Evolutionary conservation across 2,797 vertebrate species (phyloP).

Genomic region (Erithacus rubecula): DNA sequence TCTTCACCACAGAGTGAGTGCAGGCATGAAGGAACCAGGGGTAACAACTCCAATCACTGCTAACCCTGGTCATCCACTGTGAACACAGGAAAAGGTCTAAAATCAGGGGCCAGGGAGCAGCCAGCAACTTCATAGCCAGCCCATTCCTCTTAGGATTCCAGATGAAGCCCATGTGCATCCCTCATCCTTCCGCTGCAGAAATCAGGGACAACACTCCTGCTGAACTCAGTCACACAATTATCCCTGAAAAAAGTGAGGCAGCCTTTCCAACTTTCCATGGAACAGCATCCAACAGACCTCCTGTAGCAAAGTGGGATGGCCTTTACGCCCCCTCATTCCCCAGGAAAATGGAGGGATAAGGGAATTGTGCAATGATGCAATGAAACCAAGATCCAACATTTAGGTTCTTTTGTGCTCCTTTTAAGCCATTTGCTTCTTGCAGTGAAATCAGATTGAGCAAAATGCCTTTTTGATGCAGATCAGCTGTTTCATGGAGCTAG

Average conservation of each 20-base stretch:
- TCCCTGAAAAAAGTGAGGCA: neutral
- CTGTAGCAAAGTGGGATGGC: neutral
- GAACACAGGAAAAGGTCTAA: neutral
- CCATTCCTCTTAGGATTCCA: neutral
- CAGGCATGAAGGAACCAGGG: neutral
- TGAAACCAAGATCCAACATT: neutral
- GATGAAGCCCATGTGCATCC: neutral
- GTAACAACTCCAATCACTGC: neutral
- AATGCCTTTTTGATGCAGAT: conserved; percentile 7
- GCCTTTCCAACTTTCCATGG: neutral
- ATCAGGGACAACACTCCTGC: neutral
- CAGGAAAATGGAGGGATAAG: neutral
- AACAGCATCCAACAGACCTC: neutral
- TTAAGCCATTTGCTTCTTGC: neutral
- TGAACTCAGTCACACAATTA: neutral
- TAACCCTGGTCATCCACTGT: neutral
- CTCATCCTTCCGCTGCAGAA: neutral
- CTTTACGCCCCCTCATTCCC: neutral
- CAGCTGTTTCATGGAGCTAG: neutral
- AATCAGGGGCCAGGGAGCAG: neutral
- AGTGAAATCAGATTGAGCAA: neutral
- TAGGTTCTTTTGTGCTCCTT: neutral
- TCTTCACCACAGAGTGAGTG: neutral
- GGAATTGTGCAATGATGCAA: neutral
- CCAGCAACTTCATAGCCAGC: neutral